Conservation (phyloP, 2,797 vertebrate genomes). For the Bothrops alternatus region DNA sequence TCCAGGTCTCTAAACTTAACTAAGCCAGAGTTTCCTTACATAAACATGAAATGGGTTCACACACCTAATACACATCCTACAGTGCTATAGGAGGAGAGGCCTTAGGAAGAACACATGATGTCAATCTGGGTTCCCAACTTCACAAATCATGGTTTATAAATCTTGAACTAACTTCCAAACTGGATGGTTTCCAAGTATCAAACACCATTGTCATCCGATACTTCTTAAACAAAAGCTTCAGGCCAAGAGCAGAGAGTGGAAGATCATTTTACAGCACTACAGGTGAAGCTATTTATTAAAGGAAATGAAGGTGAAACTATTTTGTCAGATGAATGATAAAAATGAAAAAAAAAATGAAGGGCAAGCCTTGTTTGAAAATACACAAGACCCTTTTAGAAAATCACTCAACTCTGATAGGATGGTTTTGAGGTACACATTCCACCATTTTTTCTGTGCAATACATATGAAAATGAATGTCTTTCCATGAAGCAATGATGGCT, state of each 20-base stretch:
- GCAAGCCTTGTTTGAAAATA: background rate
- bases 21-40: background rate
- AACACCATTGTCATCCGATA: background rate
- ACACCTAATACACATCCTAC: background rate
- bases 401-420: slow-evolving; percentile 10
- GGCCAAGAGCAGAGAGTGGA: background rate
- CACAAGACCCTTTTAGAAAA: slow-evolving; percentile 2
- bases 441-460: background rate
- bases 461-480: background rate
- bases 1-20: background rate
- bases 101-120: background rate
- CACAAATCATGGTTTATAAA: background rate
- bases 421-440: background rate
- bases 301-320: background rate
- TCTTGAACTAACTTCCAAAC: no score
- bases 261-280: background rate
- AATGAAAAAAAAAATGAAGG: background rate
- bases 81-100: background rate
- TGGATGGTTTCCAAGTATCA: background rate
- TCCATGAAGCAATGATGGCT: background rate
- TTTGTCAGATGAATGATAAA: background rate
- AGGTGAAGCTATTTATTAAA: background rate
- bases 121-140: background rate
- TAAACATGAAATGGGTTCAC: background rate
- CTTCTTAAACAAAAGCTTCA: slow-evolving; percentile 20